These are phyloP conservation scores for Parthenolecanium corni DNA, from an alignment of 2,888 invertebrate species.

Conservation along the genomic window DNA sequence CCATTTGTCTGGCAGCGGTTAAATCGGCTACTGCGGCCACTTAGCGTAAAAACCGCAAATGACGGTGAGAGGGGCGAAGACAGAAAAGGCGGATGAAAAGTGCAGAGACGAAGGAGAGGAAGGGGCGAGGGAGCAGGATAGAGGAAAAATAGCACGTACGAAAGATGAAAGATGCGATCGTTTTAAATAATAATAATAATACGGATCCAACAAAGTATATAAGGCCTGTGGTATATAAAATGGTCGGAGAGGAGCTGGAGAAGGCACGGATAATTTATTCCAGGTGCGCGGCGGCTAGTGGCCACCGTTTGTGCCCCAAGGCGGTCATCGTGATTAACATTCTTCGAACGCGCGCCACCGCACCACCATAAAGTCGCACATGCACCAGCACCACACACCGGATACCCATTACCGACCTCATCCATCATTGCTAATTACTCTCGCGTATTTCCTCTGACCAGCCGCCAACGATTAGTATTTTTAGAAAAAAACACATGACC, in stretches of 20 bases:
- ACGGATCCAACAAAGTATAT: conserved; percentile 14
- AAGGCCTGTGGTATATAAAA: not conserved
- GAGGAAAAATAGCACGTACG: not conserved
- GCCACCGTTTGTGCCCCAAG: conserved; percentile 21
- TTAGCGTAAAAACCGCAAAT: too few relatives aligned
- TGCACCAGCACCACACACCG: not conserved
- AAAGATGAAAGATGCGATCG: conserved; percentile 11
- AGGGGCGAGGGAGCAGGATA: not conserved
- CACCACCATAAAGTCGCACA: conserved; percentile 10
- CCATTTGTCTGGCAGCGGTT: too few relatives aligned
- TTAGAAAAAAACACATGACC: too few relatives aligned
- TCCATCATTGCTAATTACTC: conserved; percentile 24
- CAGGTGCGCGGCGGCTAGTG: conserved; percentile 23
- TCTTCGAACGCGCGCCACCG: conserved; percentile 23
- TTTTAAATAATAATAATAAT: conserved; percentile 15
- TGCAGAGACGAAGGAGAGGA: too few relatives aligned
- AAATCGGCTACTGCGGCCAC: too few relatives aligned
- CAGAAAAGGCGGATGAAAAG: too few relatives aligned
- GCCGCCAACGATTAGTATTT: too few relatives aligned
- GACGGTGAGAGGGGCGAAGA: too few relatives aligned
- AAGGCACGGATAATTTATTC: conserved; percentile 24
- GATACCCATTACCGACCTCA: conserved; percentile 4
- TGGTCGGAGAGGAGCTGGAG: not conserved
- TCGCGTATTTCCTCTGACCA: conserved; percentile 4
- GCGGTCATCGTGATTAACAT: conserved; percentile 22